Conservation (phyloP, 2,888 invertebrate species). For the Phortica okadai region DNA sequence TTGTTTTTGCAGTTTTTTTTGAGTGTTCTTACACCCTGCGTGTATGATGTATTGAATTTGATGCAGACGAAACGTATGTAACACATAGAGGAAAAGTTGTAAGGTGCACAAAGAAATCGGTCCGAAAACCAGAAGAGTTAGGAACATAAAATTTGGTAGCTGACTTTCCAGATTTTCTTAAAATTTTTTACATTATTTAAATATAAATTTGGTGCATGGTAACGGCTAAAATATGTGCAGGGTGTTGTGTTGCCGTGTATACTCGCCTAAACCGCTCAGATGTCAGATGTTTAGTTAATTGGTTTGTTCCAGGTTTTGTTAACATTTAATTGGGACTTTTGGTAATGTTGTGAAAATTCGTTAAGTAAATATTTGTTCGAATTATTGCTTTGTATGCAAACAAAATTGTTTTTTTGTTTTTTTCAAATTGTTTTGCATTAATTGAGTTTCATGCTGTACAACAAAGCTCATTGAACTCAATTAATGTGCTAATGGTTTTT, state of each 20-base stretch:
- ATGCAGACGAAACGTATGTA: too few species aligned
- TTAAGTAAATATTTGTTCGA: background rate
- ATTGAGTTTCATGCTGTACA: too few species aligned
- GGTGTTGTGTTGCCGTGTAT: too few species aligned
- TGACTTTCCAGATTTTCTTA: background rate
- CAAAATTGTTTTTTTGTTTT: background rate
- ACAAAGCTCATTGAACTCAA: too few species aligned
- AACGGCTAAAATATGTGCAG: background rate
- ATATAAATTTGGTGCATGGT: background rate
- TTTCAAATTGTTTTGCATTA: too few species aligned
- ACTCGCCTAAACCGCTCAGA: background rate
- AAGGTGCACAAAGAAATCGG: too few species aligned
- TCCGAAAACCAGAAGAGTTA: background rate
- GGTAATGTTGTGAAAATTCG: background rate
- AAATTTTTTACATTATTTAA: constrained; percentile 47
- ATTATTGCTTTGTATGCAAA: background rate
- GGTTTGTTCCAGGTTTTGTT: too few species aligned
- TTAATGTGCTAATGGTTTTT: too few species aligned
- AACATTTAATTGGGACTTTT: background rate
- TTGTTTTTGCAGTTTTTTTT: background rate
- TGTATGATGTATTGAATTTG: too few species aligned
- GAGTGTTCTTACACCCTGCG: background rate
- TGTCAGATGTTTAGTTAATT: background rate
- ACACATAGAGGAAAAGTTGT: background rate
- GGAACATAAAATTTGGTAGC: background rate